Conservation (phyloP, 1,140 invertebrate genomes). For the Bombus vancouverensis region DNA sequence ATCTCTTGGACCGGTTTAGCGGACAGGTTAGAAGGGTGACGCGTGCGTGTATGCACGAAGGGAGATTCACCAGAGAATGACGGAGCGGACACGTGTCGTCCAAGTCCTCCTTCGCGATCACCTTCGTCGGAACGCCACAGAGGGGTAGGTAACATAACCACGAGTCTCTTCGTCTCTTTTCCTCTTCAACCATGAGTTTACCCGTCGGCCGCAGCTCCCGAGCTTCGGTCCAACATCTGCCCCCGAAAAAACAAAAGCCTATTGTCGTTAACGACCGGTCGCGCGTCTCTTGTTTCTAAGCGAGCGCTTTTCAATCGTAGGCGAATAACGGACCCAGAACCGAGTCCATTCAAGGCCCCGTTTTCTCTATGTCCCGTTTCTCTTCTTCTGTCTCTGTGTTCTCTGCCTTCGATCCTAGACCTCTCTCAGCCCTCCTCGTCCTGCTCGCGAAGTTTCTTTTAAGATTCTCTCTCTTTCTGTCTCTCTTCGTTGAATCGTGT, state of each 20-base stretch:
- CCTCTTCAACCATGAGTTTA: neutral
- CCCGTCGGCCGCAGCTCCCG: slow-evolving; percentile 45
- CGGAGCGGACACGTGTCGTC: slow-evolving; percentile 59
- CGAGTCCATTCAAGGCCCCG: slow-evolving; percentile 64
- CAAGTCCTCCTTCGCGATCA: slow-evolving; percentile 64
- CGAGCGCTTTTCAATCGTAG: slow-evolving; percentile 83
- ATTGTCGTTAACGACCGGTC: slow-evolving; percentile 83
- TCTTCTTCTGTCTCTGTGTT: neutral
- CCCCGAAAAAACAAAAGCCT: slow-evolving; percentile 83
- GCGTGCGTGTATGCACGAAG: slow-evolving; percentile 33
- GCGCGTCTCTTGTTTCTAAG: slow-evolving; percentile 83
- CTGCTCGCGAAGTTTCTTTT: slow-evolving; percentile 8
- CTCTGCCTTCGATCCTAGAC: neutral
- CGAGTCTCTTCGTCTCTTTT: neutral
- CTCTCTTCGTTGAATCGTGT: neutral
- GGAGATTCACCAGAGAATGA: slow-evolving; percentile 52
- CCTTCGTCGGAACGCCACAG: slow-evolving; percentile 33
- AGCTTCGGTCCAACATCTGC: slow-evolving; percentile 81
- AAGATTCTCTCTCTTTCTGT: too few relatives aligned
- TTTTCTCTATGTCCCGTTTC: slow-evolving; percentile 40
- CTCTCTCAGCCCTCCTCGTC: slow-evolving; percentile 19
- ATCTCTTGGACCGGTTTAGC: slow-evolving; percentile 35
- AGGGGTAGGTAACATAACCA: slow-evolving; percentile 26
- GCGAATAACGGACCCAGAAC: slow-evolving; percentile 81
- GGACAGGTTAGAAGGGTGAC: slow-evolving; percentile 36